Percentiles rank a stretch among this genome's conserved stretches.
Evolutionary conservation across 2,113 vertebrate species (phyloP).

Genomic region (Pluvialis apricaria): DNA sequence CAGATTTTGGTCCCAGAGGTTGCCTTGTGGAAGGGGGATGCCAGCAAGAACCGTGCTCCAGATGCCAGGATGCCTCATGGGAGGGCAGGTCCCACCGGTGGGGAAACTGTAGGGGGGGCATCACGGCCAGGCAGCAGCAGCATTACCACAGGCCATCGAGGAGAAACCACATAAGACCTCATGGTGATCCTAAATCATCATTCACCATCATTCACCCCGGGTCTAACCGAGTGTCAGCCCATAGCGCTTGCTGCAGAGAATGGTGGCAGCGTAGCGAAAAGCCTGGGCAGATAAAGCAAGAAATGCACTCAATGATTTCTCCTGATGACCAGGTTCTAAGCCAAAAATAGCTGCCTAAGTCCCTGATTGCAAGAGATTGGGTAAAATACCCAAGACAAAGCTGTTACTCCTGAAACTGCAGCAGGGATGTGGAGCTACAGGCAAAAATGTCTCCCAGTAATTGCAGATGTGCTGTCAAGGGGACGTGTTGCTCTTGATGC

Average conservation of each 20-base stretch:
- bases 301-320: background rate
- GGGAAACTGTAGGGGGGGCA: rapidly evolving
- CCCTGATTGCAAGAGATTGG: background rate
- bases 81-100: background rate
- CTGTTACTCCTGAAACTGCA: background rate
- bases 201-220: background rate
- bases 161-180: background rate
- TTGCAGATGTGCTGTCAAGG: background rate
- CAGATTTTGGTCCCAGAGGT: background rate
- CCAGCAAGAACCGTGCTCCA: rapidly evolving
- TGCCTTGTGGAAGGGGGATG: background rate
- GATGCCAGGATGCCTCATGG: background rate
- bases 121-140: background rate
- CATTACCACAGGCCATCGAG: background rate
- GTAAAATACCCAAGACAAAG: background rate
- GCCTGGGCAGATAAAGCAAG: background rate
- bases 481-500: background rate
- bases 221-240: rapidly evolving
- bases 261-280: background rate
- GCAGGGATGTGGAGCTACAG: background rate
- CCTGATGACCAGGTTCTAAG: background rate
- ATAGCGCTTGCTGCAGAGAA: background rate
- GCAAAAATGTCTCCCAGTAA: background rate
- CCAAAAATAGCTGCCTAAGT: background rate
- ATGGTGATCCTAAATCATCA: background rate